Conservation (phyloP, 1,140 invertebrate genomes). For the Archivesica marissinica region DNA sequence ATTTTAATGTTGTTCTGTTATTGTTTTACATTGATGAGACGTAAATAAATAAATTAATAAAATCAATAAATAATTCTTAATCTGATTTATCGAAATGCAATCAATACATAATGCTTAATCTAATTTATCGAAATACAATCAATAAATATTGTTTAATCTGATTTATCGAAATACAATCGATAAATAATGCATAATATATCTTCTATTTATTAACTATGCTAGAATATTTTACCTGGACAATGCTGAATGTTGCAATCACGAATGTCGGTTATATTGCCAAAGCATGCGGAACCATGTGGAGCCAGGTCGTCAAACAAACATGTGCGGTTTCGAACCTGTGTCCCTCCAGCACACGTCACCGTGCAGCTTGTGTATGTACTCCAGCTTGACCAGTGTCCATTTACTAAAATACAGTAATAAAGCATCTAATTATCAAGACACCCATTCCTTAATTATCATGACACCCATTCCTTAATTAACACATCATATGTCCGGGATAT, state of each 20-base stretch:
- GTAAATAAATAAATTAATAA: too few relatives aligned
- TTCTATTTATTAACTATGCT: too few relatives aligned
- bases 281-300: constrained; percentile 63
- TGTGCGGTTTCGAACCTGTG: constrained; percentile 61
- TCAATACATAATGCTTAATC: too few relatives aligned
- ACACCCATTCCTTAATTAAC: background rate
- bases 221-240: constrained; percentile 53
- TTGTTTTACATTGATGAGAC: too few relatives aligned
- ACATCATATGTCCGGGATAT: too few relatives aligned
- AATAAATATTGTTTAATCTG: too few relatives aligned
- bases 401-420: background rate
- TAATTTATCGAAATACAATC: too few relatives aligned
- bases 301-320: constrained; percentile 69
- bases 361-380: constrained; percentile 68
- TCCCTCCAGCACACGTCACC: constrained; percentile 70
- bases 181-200: too few relatives aligned
- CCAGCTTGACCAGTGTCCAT: constrained; percentile 78
- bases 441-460: background rate
- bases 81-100: too few relatives aligned
- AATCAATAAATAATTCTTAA: too few relatives aligned
- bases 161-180: too few relatives aligned
- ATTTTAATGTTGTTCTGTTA: too few relatives aligned
- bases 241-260: constrained; percentile 28
- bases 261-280: constrained; percentile 32
- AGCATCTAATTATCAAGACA: background rate